Conservation (phyloP, 2,888 invertebrate genomes). For the Brenthis ino region DNA sequence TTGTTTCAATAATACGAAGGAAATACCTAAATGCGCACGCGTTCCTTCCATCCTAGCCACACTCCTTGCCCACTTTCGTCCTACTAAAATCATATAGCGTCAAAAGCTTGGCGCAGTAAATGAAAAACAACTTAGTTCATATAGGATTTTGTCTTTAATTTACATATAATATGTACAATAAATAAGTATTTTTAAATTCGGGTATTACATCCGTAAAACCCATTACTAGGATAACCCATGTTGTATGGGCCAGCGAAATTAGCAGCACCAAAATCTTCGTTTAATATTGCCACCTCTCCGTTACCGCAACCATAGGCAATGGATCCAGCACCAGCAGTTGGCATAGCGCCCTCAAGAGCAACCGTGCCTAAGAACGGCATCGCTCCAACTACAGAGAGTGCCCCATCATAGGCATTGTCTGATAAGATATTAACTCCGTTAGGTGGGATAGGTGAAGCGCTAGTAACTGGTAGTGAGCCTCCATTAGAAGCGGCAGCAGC, state of each 20-base stretch:
- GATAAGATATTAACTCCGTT: constrained; percentile 44
- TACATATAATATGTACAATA: constrained; percentile 1
- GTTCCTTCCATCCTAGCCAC: no score
- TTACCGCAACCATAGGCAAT: constrained; percentile 46
- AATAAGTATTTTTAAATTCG: neutral
- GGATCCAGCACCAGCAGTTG: constrained; percentile 45
- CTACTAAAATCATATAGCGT: no score
- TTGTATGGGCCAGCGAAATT: constrained; percentile 27
- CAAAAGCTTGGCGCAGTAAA: no score
- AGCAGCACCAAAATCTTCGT: constrained; percentile 36
- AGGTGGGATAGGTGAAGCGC: constrained; percentile 44
- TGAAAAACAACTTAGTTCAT: neutral
- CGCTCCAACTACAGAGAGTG: constrained; percentile 42
- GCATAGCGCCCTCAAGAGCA: constrained; percentile 42
- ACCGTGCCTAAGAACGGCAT: constrained; percentile 47
- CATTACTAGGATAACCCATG: neutral
- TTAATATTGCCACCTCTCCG: constrained; percentile 38
- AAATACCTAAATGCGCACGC: no score
- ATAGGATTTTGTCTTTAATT: constrained; percentile 8
- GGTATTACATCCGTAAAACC: constrained; percentile 1
- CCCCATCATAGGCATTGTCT: constrained; percentile 48
- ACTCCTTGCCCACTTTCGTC: no score
- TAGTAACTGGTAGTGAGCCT: constrained; percentile 45
- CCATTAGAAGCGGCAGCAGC: constrained; percentile 36
- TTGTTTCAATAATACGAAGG: no score